Base-by-base conservation (phyloP, 2,113 vertebrate species). In the Orycteropus afer region DNA sequence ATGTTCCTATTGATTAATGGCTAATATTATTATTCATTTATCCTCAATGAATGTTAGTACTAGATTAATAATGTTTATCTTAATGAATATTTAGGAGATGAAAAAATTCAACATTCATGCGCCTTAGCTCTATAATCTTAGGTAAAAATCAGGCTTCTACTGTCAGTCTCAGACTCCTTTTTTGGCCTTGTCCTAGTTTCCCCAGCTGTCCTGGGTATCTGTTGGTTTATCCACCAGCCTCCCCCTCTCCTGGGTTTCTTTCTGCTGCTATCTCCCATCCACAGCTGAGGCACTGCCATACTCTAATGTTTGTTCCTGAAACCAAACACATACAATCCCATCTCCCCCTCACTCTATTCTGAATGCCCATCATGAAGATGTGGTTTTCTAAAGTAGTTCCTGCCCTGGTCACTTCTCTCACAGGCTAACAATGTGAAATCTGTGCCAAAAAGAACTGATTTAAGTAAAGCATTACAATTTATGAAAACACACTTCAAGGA, bases 1-100 rank as follows among this genome's bases (percentile, higher is more conserved):
- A 79, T 11, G 0, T 42, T 71, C 42, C 20, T 17, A 13, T 5
- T 67, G 67, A 77, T 27, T 59, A 88, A 90, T 67, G 14, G 32
- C 25, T 65, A 67, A 74, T 79, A 34, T 32, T 42, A 32, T 5
- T 40, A 57, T 71, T 82, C 69, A 45, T 57, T 67, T 34, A 65
- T 69, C 15, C 63, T 5, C 42, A 34, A 47, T 49, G 22, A 80
- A 71, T 71, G 49, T 40, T 59, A 63, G 8, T 59, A 69, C 42
- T 86, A 61, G 47, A 61, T 82, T 86, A 59, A 37, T 29, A 53
- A 63, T 22, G 1, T 40, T 15, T 61, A 94, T 34, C 23, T 15
- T 71, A 95, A 47, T 65, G 40, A 57, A 29, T 93, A 80, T 55
- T n/a, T 63, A 5, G 4, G 13, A 87, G 86, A 47, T n/a, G 63